Evolutionary conservation across 53 echinoderm and acorn worm genomes (phyloP).

Genomic region (Antedon mediterranea): DNA sequence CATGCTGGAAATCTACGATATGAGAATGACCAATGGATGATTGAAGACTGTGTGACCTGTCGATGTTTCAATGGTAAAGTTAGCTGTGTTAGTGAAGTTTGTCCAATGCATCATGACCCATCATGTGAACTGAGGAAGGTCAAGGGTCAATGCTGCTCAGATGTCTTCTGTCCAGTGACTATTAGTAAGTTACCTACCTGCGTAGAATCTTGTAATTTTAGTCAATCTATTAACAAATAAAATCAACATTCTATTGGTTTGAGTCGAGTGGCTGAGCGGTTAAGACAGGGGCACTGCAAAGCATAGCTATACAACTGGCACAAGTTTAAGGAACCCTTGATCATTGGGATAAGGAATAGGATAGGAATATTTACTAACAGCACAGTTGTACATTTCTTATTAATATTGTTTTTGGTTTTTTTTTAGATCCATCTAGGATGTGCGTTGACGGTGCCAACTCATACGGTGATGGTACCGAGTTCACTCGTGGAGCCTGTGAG

Average conservation of each 20-base stretch:
- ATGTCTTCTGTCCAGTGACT: conserved; percentile 7
- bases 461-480: conserved; percentile 2
- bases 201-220: too few species aligned
- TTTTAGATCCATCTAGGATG: background rate
- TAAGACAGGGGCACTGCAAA: too few species aligned
- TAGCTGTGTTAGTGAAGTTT: background rate
- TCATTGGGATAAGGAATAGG: too few species aligned
- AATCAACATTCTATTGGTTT: too few species aligned
- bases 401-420: background rate
- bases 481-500: background rate
- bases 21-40: conserved; percentile 4
- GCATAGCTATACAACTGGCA: too few species aligned
- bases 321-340: too few species aligned
- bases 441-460: background rate
- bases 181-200: background rate
- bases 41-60: background rate
- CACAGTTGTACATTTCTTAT: too few species aligned
- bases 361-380: too few species aligned
- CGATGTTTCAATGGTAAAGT: background rate
- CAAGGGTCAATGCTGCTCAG: conserved; percentile 30
- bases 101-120: conserved; percentile 10
- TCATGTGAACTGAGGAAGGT: conserved; percentile 17
- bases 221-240: too few species aligned
- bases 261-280: too few species aligned
- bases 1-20: background rate